Base-by-base conservation (phyloP, 92 coral and sea anemone species). In the Palythoa grandiflora region DNA sequence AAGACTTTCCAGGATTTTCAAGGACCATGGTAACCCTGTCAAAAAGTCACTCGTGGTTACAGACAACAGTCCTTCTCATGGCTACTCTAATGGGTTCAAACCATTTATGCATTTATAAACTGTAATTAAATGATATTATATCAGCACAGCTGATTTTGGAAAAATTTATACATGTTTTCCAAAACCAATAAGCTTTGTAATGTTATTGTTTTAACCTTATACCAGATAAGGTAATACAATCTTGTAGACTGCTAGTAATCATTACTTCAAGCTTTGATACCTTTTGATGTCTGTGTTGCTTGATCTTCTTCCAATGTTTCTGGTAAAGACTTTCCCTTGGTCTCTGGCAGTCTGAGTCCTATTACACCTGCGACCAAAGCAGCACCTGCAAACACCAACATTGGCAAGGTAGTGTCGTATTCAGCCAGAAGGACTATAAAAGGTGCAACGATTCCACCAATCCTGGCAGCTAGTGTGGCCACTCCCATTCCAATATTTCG, bases 401-500 rank as follows among this genome's bases (percentile, higher is more conserved):
- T 95, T 44, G 99, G 99, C 17, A 96, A 75, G 2, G 93, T 90
- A 71, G 83, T 90, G 66, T 88, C 94, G 38, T 90, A 89, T 28
- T 90, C 96, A 0, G 92, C 99, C 66, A 95, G 89, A 8, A 95
- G 89, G 8, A 96, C 99, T 52, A 96, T 90, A 83, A 93, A 94
- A 35, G 99, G 98, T 21, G 96, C 72, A 39, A 91, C 55, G 61
- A 96, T 95, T 10, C 95, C 96, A 21, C 98, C 98, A 81, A 93
- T 9, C 36, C 98, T 92, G 2, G 94, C 93, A 11, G 98, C 96
- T 40, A 95, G 84, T 38, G 93, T 76, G 16, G 93, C 84, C 66
- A 95, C 87, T 1, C 98, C 99, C 78, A 96, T 88, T 11, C 99
- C 99, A 63, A 93, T 88, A 87, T 95, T 96, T 63, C 99, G 96